Base-by-base conservation (phyloP, 2,888 invertebrate genomes). In the Cryptocephalus moraei region DNA sequence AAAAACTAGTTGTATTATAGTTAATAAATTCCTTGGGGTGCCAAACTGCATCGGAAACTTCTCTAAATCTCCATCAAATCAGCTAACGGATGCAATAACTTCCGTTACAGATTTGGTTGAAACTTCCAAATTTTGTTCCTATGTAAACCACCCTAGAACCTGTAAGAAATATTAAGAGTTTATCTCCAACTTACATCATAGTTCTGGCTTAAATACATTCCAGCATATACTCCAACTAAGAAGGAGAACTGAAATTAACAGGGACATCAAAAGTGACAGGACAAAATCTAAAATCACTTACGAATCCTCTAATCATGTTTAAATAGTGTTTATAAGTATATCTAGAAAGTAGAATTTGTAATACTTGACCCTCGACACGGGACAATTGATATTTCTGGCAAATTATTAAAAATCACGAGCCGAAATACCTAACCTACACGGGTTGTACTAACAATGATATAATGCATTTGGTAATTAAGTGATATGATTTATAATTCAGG, bases 171-270 rank as follows among this genome's bases (percentile, higher is more conserved):
- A 43, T 40, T 43, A 33, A 46, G 12, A 12, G 11, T 41, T 44
- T 38, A 33, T 39, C 22, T 43, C 14, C 41, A 41, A 62, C 68
- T 67, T 74, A 85, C 85, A 75, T 85, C 76, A 71, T 85, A 86
- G 69, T 86, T 85, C 73, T 87, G 87, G 58, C 78, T 77, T 55
- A 84, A 57, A 62, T 84, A 87, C 46, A 87, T 76, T 32, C 87
- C 87, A 40, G 82, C 73, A 64, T 87, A 87, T 33, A 86, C 64
- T 22, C 87, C 87, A 50, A 79, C 61, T 12, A 81, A 73, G 65
- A 86, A 81, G 45, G 80, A 77, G 45, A 85, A 60, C 86, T 86
- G 70, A 50, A 80, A 79, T 14, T 12, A 33, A 39, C 44, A 41
- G 45, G 39, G 12, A 47, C 32, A 45, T 50, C 10, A 8, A 45